Evolutionary conservation across 2,113 vertebrate genomes (phyloP), one percentile per base, ranked within the genome.

Genomic region (Mastomys coucha): DNA sequence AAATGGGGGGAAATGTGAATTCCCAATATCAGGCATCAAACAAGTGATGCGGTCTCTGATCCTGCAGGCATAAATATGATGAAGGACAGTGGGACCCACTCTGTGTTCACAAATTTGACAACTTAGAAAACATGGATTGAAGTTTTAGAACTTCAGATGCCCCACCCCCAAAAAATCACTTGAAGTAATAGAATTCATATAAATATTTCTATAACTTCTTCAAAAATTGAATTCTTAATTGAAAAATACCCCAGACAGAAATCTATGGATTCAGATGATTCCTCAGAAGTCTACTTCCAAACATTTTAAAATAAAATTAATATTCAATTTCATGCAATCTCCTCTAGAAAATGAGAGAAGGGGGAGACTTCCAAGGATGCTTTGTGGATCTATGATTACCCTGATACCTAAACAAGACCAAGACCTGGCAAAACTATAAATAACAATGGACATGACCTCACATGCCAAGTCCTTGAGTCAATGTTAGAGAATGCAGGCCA

Each of bases 151-250:
- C 39, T 42, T n/a, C 20, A 72, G 56, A 49, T 78, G 36, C 26
- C 45, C 45, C 45, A 45, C 45, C 45, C 45, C 45, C 39, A 75
- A 45, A 88, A 69, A 88, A 1, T 42, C 49, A 70, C 26, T n/a
- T 13, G 67, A 56, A 39, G 20, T 80, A 39, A 80, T 58, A 58
- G 53, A 39, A 70, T 53, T 70, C 3, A 56, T 20, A 20, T 36
- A 69, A 72, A 72, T 88, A 56, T 58, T 88, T 93, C 49, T 60
- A n/a, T 49, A 80, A 80, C 51, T 11, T 65, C 6, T 60, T 69
- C 16, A 70, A 88, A 65, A 80, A 93, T 49, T 80, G n/a, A 88
- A 72, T 72, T 72, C 65, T 88, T 88, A 56, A 56, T 88, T 73
- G 65, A 72, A 88, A 85, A 76, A 26, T 26, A 86, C 39, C 53